phyloP scores from a whole-genome alignment of 2,888 invertebrate species.

The Phyto melanocephala region DNA sequence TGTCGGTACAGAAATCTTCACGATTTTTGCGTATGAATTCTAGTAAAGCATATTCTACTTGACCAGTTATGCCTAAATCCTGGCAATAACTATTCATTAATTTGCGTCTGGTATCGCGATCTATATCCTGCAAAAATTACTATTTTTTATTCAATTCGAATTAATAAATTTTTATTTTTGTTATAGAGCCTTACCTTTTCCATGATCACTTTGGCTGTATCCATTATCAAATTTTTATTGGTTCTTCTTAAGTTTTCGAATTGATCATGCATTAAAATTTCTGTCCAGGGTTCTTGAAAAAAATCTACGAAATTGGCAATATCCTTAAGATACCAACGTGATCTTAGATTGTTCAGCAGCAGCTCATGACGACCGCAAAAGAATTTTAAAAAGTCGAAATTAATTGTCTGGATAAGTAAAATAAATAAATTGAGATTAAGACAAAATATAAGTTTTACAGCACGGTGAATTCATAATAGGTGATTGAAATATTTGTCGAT shows the following conservation, averaged over 20 bases:
- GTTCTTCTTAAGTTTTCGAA: constrained; percentile 68
- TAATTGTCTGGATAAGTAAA: constrained; percentile 55
- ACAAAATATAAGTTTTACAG: no score
- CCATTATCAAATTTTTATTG: constrained; percentile 45
- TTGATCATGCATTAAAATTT: constrained; percentile 72
- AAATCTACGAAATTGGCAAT: constrained; percentile 70
- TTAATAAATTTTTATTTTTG: not conserved
- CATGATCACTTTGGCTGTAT: constrained; percentile 40
- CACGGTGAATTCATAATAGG: no score
- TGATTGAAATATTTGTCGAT: no score
- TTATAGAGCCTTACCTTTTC: constrained; percentile 40
- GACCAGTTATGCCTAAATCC: constrained; percentile 37
- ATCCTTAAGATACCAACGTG: constrained; percentile 66
- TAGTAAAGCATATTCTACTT: constrained; percentile 68
- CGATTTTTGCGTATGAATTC: constrained; percentile 70
- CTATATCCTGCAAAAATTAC: constrained; percentile 33
- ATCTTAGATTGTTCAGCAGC: constrained; percentile 70
- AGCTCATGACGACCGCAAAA: constrained; percentile 73
- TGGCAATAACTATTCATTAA: constrained; percentile 33
- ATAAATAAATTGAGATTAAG: no score
- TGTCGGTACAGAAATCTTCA: constrained; percentile 68
- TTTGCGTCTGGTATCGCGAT: constrained; percentile 47
- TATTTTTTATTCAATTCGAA: not conserved
- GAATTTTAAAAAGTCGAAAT: constrained; percentile 70
- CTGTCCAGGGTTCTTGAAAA: constrained; percentile 71